These are phyloP conservation scores for Podocnemis expansa DNA, from an alignment of 2,113 vertebrate species.

Conservation along the genomic window DNA sequence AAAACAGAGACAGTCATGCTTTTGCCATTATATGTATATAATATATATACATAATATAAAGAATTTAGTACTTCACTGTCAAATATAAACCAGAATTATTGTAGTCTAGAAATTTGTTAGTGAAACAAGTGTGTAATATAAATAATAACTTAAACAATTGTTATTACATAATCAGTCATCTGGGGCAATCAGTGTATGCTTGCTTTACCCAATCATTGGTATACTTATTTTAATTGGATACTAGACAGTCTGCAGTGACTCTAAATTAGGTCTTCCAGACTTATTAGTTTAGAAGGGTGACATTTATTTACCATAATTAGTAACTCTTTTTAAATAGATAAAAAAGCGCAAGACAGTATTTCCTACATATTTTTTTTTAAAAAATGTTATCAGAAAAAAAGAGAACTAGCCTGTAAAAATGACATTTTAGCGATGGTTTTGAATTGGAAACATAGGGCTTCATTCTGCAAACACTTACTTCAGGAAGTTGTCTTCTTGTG, in stretches of 20 bases:
- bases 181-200: not conserved
- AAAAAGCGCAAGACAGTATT: not conserved
- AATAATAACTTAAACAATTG: not conserved
- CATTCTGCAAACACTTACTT: not conserved
- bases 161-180: not conserved
- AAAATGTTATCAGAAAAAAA: not conserved
- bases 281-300: not conserved
- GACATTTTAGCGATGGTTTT: not conserved
- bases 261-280: constrained; percentile 1
- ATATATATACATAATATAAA: not conserved
- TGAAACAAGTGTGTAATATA: not conserved
- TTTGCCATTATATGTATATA: not conserved
- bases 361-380: not conserved
- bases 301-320: not conserved
- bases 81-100: not conserved
- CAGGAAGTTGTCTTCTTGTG: not conserved
- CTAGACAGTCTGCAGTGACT: fast-evolving
- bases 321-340: not conserved
- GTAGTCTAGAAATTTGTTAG: not conserved
- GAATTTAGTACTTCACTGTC: not conserved
- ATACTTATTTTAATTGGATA: not conserved
- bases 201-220: not conserved
- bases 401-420: not conserved
- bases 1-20: not conserved
- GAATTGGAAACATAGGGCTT: not conserved